These are phyloP conservation scores for Alentia gelatinosa DNA, from an alignment of 2,888 invertebrate genomes.

Conservation along the genomic window DNA sequence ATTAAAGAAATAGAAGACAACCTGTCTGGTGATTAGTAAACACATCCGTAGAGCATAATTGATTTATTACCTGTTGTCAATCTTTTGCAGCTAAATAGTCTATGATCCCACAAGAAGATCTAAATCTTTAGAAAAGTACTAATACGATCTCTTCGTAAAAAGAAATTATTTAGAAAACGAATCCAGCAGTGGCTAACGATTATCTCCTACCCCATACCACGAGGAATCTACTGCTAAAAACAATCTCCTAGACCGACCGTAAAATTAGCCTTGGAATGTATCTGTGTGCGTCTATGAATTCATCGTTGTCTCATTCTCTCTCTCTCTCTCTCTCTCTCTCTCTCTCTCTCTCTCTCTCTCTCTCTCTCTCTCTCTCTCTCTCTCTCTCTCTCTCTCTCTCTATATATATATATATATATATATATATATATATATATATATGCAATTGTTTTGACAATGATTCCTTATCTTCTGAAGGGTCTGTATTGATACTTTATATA, in stretches of 20 bases:
- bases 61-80: too few relatives aligned
- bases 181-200: background rate
- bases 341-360: background rate
- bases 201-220: background rate
- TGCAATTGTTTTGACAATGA: background rate
- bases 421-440: too few relatives aligned
- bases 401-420: background rate
- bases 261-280: too few relatives aligned
- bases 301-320: background rate
- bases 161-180: background rate
- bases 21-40: too few relatives aligned
- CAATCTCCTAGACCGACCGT: too few relatives aligned
- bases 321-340: background rate
- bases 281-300: background rate
- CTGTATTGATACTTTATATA: background rate
- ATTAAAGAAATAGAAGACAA: too few relatives aligned
- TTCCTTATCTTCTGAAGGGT: background rate
- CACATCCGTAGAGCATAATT: too few relatives aligned
- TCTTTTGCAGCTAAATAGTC: background rate
- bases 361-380: background rate
- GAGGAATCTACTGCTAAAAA: background rate
- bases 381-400: background rate
- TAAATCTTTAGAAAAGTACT: background rate
- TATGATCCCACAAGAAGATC: background rate
- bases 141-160: background rate